Evolutionary conservation across 1,140 invertebrate species (phyloP).

Genomic region (Anastrepha obliqua): DNA sequence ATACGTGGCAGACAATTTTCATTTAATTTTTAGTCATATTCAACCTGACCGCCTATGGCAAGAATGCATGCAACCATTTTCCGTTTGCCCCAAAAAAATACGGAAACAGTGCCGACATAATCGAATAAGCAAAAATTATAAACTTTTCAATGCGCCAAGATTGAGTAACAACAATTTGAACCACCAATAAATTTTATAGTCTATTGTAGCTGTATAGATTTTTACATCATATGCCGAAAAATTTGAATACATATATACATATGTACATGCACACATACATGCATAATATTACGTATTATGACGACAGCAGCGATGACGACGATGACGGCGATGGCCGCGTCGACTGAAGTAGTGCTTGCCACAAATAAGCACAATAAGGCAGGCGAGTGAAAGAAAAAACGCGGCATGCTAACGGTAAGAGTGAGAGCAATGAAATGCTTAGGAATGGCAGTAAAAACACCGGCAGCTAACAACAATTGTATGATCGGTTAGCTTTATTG

Average conservation of each 20-base stretch:
- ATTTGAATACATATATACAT: background rate
- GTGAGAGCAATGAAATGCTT: constrained; percentile 19
- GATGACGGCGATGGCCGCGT: background rate
- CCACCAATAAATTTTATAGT: background rate
- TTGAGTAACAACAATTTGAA: background rate
- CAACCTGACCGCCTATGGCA: constrained; percentile 28
- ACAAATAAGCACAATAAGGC: background rate
- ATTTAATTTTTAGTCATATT: background rate
- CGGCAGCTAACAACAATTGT: constrained; percentile 25
- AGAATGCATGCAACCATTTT: constrained; percentile 31
- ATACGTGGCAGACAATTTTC: constrained; percentile 17
- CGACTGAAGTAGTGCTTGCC: no score
- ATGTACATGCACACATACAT: no score
- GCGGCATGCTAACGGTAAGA: background rate
- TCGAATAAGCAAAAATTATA: constrained; percentile 42
- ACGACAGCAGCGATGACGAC: background rate
- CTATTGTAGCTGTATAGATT: background rate
- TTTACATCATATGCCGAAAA: constrained; percentile 34
- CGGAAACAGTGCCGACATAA: constrained; percentile 34
- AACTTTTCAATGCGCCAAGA: constrained; percentile 42
- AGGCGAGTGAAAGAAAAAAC: background rate
- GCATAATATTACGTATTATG: constrained; percentile 1
- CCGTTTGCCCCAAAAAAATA: constrained; percentile 13
- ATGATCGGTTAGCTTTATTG: background rate
- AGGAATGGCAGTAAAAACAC: constrained; percentile 25